Evolutionary conservation across 2,797 vertebrate genomes (phyloP).

Genomic region (Vultur gryphus): DNA sequence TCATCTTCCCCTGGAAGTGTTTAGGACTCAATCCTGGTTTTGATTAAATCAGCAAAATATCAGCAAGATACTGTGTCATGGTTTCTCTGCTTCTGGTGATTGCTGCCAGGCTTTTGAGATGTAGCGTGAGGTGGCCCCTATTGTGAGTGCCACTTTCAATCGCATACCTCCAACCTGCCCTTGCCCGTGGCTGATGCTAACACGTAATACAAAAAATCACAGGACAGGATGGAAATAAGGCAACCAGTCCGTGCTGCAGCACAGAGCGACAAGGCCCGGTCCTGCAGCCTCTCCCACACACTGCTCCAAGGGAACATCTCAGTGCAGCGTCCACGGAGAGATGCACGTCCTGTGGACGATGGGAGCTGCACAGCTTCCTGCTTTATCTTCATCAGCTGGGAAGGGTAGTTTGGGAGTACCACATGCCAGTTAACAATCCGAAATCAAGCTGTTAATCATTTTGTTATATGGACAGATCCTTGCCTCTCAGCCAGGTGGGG

Average conservation of each 20-base stretch:
- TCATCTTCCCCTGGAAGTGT: not conserved
- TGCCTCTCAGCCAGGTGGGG: not conserved
- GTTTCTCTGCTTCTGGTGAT: not conserved
- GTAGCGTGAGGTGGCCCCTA: accelerated
- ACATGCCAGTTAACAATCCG: not conserved
- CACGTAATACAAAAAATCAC: not conserved
- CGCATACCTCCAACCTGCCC: not conserved
- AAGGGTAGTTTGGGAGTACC: not conserved
- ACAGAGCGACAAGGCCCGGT: not conserved
- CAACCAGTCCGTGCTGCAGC: not conserved
- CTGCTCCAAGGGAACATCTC: not conserved
- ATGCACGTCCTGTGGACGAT: accelerated
- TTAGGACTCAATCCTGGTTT: not conserved
- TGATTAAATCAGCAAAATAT: not conserved
- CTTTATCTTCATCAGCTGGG: not conserved
- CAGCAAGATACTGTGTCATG: not conserved
- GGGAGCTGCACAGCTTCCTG: not conserved
- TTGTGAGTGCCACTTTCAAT: not conserved
- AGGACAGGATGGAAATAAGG: not conserved
- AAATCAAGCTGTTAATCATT: too few relatives aligned
- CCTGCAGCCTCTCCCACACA: not conserved
- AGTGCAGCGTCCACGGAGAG: not conserved
- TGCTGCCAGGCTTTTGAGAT: not conserved
- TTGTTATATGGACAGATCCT: not conserved
- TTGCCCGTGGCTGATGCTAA: not conserved